Evolutionary conservation across 2,113 vertebrate species (phyloP), one percentile per base, ranked within the genome.

Genomic region (Chamaea fasciata): DNA sequence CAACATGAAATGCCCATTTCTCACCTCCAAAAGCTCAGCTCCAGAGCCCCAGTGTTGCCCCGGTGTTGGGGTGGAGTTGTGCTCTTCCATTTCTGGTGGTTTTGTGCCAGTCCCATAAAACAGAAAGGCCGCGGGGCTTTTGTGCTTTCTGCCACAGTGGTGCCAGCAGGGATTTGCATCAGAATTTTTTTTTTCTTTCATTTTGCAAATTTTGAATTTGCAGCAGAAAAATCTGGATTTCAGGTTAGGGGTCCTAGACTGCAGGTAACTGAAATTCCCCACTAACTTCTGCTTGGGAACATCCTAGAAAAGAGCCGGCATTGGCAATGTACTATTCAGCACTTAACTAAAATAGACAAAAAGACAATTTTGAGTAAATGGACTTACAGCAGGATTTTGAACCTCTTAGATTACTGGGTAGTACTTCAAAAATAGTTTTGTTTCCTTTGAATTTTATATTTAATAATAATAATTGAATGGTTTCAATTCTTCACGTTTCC

Each of bases 141-240:
- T 52, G 87, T 49, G n/a, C 70, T 79, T 90, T 91, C 88, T 83
- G 74, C 79, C 73, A 41, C 52, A 6, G 20, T 79, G 83, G 68
- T 91, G 68, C 88, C 90, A 64, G 49, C 23, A 41, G 87, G 94
- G 75, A 95, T 96, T 94, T 96, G 85, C 91, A 92, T 21, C 47
- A 14, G 47, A 6, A 2, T 56, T 13, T 57, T 50, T 26, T 31
- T 59, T 59, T 60, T 20, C 37, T n/a, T 65, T 37, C 6, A 18
- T 73, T 55, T 84, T 74, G 14, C 7, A 39, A 7, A 55, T 64
- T 74, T 74, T 39, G 9, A 4, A 28, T 74, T 83, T 74, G 83
- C 74, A 88, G 46, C 69, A 86, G 67, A 86, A 90, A 93, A 92
- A 64, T 49, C 70, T 75, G 42, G 31, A 49, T 71, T 82, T 52